These are phyloP conservation scores for Ligdia adustata DNA, from an alignment of 2,888 invertebrate genomes.

Conservation along the genomic window DNA sequence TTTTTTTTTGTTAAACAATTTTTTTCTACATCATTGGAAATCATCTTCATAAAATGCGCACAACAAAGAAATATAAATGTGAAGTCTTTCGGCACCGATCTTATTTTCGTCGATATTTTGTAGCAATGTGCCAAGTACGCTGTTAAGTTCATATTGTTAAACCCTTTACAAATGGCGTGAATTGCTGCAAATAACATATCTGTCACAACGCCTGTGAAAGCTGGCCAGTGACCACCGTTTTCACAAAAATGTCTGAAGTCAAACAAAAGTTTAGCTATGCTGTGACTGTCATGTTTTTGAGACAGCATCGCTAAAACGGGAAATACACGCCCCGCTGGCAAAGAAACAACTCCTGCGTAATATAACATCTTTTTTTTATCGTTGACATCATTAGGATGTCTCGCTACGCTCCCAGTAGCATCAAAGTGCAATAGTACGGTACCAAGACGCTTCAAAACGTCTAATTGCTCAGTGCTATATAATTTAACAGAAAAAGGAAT, in stretches of 20 bases:
- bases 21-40: background rate
- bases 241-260: conserved; percentile 2
- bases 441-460: background rate
- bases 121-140: background rate
- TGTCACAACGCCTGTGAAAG: background rate
- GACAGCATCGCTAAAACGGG: conserved; percentile 1
- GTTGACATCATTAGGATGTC: background rate
- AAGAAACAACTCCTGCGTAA: background rate
- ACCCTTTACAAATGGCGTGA: background rate
- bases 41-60: conserved; percentile 5
- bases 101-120: background rate
- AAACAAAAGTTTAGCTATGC: background rate
- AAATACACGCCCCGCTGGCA: background rate
- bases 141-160: background rate
- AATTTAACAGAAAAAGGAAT: conserved; percentile 7
- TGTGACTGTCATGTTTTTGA: conserved; percentile 3
- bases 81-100: background rate
- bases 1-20: background rate
- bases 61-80: background rate
- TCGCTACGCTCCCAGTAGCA: conserved; percentile 1
- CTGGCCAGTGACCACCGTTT: background rate
- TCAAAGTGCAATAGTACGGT: conserved; percentile 1
- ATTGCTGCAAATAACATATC: background rate
- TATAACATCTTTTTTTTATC: background rate
- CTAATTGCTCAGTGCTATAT: conserved; percentile 1